Base-by-base conservation (phyloP, 2,888 invertebrate species). In the Theodoxus fluviatilis region DNA sequence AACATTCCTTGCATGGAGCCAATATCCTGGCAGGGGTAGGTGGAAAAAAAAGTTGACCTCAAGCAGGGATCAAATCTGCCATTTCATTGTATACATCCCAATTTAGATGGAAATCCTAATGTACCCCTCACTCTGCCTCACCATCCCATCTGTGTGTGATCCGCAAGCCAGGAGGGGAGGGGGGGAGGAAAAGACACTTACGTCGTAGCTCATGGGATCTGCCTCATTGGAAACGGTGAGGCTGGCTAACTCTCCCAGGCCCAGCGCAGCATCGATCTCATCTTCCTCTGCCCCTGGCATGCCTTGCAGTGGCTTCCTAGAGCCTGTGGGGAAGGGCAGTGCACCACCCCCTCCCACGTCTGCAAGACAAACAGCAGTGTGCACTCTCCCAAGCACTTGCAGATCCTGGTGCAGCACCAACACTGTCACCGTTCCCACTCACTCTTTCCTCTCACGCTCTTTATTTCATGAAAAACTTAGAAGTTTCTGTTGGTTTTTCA, bases 161-260 rank as follows among this genome's bases (percentile, higher is more conserved):
- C n/a, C n/a, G n/a, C n/a, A n/a, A n/a, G n/a, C n/a, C n/a, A n/a
- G n/a, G n/a, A n/a, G n/a, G n/a, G n/a, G n/a, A n/a, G n/a, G n/a
- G n/a, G n/a, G n/a, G n/a, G 9, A n/a, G 6, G n/a, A 57, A 3
- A 0, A 9, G 15, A 18, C 33, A 76, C 85, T 79, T 74, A 86
- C 86, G 81, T 86, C 86, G 78, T 85, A 86, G 69, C 94, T 93
- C 59, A 82, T 75, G 70, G 93, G 93, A 87, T 98, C 97, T 25
- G 96, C 94, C 89, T 98, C 98, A 90, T 98, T 98, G 89, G 94
- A 95, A 79, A 98, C 96, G 70, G 97, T 97, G 78, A 98, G 91
- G 89, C 96, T 96, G 61, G 97, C 98, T 85, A 98, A 90, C 89
- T 98, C 98, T 66, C 98, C 98, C 74, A 98, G 90, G 73, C 94